Percentiles rank a stretch among this genome's conserved stretches.
These are phyloP conservation scores for Tribolium madens DNA, from an alignment of 1,140 invertebrate genomes.

Conservation along the genomic window DNA sequence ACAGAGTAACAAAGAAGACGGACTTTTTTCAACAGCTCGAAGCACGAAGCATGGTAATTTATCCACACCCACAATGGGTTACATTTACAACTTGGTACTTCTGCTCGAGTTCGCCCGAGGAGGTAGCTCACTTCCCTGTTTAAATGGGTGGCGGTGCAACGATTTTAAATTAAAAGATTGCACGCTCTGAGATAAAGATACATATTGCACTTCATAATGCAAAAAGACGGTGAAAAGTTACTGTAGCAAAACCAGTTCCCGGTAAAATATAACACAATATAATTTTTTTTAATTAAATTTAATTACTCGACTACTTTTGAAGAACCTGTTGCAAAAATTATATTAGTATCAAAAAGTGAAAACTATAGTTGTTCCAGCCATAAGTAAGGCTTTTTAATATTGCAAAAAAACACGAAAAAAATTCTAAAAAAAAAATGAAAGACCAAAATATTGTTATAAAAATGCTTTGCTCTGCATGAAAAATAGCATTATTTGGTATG, in stretches of 20 bases:
- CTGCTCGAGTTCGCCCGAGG: constrained; percentile 28
- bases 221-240: not conserved
- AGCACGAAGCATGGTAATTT: constrained; percentile 34
- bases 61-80: constrained; percentile 27
- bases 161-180: not conserved
- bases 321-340: too few relatives aligned
- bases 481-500: too few relatives aligned
- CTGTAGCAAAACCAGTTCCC: not conserved
- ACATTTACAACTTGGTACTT: constrained; percentile 32
- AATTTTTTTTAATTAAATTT: too few relatives aligned
- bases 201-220: not conserved
- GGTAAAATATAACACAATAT: not conserved
- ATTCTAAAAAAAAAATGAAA: too few relatives aligned
- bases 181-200: not conserved
- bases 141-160: constrained; percentile 18
- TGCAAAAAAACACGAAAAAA: too few relatives aligned
- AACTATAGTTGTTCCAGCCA: too few relatives aligned
- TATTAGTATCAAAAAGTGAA: too few relatives aligned
- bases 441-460: too few relatives aligned
- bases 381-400: too few relatives aligned
- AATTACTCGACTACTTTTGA: too few relatives aligned
- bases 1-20: constrained; percentile 28
- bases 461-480: too few relatives aligned
- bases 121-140: constrained; percentile 40
- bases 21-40: constrained; percentile 9